These are phyloP conservation scores for Nomada lathburiana DNA, from an alignment of 2,888 invertebrate species.

Conservation along the genomic window DNA sequence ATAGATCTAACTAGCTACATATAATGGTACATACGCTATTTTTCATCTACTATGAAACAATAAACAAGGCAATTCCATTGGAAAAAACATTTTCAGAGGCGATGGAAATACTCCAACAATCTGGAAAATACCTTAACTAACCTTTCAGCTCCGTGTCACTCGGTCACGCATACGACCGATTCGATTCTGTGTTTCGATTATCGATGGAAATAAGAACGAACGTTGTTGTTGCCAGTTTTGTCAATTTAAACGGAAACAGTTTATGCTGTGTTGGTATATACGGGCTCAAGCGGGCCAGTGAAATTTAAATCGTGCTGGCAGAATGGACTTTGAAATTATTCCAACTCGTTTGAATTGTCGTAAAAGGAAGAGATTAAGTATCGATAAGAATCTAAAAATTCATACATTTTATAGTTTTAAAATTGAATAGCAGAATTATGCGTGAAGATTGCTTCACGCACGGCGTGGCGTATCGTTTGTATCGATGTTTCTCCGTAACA, in stretches of 20 bases:
- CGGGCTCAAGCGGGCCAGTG: slow-evolving; percentile 22
- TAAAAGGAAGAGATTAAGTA: not conserved
- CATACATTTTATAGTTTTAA: too few relatives aligned
- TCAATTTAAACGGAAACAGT: not conserved
- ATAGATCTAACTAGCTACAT: not conserved
- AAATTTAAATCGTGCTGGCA: slow-evolving; percentile 35
- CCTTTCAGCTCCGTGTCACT: slow-evolving; percentile 42
- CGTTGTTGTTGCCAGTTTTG: not conserved
- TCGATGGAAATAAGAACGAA: slow-evolving; percentile 37
- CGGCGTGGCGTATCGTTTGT: slow-evolving; percentile 19
- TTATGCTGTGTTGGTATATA: not conserved
- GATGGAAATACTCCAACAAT: slow-evolving; percentile 19
- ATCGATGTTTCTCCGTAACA: slow-evolving; percentile 32
- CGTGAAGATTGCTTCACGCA: not conserved
- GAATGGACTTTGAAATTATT: slow-evolving; percentile 21
- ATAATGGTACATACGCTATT: not conserved
- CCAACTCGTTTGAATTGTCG: not conserved
- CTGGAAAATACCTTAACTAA: slow-evolving; percentile 24
- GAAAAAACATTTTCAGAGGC: slow-evolving; percentile 10
- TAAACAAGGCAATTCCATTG: not conserved
- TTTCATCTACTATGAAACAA: not conserved
- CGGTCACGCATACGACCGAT: slow-evolving; percentile 42
- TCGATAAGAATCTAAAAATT: too few relatives aligned
- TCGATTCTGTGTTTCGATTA: slow-evolving; percentile 50
- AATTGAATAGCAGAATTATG: too few relatives aligned